Evolutionary conservation across 2,797 vertebrate genomes (phyloP).

Genomic region (Peromyscus nudipes): DNA sequence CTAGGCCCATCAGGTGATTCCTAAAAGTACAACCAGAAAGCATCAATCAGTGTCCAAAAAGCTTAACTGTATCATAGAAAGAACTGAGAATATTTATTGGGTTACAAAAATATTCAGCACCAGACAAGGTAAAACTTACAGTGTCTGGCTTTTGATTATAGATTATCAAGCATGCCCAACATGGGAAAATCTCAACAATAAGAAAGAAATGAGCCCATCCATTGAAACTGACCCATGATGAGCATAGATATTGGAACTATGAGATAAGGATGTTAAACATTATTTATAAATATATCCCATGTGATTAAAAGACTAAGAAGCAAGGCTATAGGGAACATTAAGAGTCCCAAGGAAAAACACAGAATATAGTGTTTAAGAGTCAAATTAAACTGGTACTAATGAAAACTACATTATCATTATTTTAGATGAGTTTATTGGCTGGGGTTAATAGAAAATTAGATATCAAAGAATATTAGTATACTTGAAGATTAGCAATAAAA

Average conservation of each 20-base stretch:
- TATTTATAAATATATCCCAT: slow-evolving; percentile 8
- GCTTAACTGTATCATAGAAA: slow-evolving; percentile 25
- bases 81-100: slow-evolving; percentile 14
- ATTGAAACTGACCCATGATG: slow-evolving; percentile 9
- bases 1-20: slow-evolving; percentile 9
- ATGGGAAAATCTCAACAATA: slow-evolving; percentile 6
- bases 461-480: not conserved
- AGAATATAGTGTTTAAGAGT: slow-evolving; percentile 1
- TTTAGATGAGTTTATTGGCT: not conserved
- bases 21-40: slow-evolving; percentile 61
- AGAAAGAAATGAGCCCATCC: not conserved
- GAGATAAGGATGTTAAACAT: slow-evolving; percentile 10
- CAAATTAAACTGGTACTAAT: not conserved
- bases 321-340: not conserved
- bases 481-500: not conserved
- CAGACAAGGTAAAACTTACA: slow-evolving; percentile 6
- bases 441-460: not conserved
- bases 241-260: slow-evolving; percentile 47
- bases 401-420: not conserved
- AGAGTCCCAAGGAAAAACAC: not conserved
- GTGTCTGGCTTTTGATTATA: slow-evolving; percentile 21
- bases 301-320: slow-evolving; percentile 9
- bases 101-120: slow-evolving; percentile 36
- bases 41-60: slow-evolving; percentile 42
- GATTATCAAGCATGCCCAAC: not conserved